Conservation (phyloP, 2,797 vertebrate species). For the Spheniscus humboldti region DNA sequence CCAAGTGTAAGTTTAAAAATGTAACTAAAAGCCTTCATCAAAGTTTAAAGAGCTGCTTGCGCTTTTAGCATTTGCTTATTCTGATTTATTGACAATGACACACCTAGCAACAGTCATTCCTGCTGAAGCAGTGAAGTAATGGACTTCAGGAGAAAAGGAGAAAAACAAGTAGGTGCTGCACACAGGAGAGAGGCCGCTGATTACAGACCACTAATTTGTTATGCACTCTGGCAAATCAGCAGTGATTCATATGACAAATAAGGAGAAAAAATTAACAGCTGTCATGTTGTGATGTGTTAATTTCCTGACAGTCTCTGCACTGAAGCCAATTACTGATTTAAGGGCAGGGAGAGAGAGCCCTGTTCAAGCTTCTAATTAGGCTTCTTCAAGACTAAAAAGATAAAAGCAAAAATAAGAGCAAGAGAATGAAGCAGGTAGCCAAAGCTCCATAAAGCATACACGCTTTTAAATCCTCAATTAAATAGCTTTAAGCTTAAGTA, state of each 20-base stretch:
- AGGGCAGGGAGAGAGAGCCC: slow-evolving; percentile 93
- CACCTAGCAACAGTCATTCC: slow-evolving; percentile 76
- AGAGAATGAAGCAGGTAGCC: slow-evolving; percentile 83
- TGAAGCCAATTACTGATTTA: slow-evolving; percentile 99
- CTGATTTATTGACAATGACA: slow-evolving; percentile 86
- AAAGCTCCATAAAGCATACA: slow-evolving; percentile 72
- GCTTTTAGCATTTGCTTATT: slow-evolving; percentile 82
- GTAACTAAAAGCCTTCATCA: slow-evolving; percentile 88
- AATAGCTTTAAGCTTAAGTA: slow-evolving; percentile 79
- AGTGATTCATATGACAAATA: slow-evolving; percentile 94
- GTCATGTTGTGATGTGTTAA: slow-evolving; percentile 99
- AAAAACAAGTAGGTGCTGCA: slow-evolving; percentile 73
- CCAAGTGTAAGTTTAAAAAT: slow-evolving; percentile 83
- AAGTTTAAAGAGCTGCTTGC: slow-evolving; percentile 84
- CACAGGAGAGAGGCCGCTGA: slow-evolving; percentile 84
- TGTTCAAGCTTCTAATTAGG: slow-evolving; percentile 96
- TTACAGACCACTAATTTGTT: slow-evolving; percentile 97
- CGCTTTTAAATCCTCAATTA: slow-evolving; percentile 78
- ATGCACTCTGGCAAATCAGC: slow-evolving; percentile 94
- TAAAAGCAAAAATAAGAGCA: slow-evolving; percentile 92
- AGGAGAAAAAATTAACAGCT: slow-evolving; percentile 97
- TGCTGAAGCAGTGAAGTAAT: slow-evolving; percentile 74
- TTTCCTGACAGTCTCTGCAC: slow-evolving; percentile 97
- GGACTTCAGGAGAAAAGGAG: slow-evolving; percentile 72
- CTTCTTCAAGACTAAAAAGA: slow-evolving; percentile 96